Evolutionary conservation across 2,888 invertebrate genomes (phyloP).

Genomic region (Carcina quercana): DNA sequence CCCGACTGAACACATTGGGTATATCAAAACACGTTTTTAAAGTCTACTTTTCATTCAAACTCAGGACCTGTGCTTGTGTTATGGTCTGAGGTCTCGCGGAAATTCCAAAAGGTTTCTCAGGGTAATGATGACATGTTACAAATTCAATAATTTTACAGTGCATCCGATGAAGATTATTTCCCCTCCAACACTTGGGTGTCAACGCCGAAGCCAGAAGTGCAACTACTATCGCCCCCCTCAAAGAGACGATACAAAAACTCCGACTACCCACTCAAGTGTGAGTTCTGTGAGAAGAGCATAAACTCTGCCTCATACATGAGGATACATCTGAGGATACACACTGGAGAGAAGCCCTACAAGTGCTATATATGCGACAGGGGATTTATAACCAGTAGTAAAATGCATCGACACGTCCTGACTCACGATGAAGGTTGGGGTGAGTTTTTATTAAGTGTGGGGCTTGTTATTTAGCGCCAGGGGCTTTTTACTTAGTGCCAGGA

Average conservation of each 20-base stretch:
- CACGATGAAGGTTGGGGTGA: conserved; percentile 38
- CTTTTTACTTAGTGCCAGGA: too few relatives aligned
- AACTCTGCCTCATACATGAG: conserved; percentile 46
- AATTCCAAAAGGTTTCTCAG: too few relatives aligned
- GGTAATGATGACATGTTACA: too few relatives aligned
- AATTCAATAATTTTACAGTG: conserved; percentile 20
- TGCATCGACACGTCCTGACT: conserved; percentile 56
- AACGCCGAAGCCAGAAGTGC: conserved; percentile 21
- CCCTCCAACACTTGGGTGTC: conserved; percentile 53
- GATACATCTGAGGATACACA: conserved; percentile 52
- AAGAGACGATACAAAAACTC: conserved; percentile 2
- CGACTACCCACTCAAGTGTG: conserved; percentile 26
- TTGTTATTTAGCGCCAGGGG: too few relatives aligned
- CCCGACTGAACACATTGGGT: too few relatives aligned
- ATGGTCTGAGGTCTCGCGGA: too few relatives aligned
- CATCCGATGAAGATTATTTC: conserved; percentile 56
- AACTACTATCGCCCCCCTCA: conserved; percentile 10
- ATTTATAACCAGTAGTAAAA: conserved; percentile 59
- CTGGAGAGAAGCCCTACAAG: conserved; percentile 53
- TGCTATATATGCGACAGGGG: conserved; percentile 48
- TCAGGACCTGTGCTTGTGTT: too few relatives aligned
- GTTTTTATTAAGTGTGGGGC: conserved; percentile 11
- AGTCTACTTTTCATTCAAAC: too few relatives aligned
- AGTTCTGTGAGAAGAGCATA: conserved; percentile 43
- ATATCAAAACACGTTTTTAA: too few relatives aligned